These are phyloP conservation scores for Toxotes jaculatrix DNA, from an alignment of 2,113 vertebrate species.

Conservation along the genomic window DNA sequence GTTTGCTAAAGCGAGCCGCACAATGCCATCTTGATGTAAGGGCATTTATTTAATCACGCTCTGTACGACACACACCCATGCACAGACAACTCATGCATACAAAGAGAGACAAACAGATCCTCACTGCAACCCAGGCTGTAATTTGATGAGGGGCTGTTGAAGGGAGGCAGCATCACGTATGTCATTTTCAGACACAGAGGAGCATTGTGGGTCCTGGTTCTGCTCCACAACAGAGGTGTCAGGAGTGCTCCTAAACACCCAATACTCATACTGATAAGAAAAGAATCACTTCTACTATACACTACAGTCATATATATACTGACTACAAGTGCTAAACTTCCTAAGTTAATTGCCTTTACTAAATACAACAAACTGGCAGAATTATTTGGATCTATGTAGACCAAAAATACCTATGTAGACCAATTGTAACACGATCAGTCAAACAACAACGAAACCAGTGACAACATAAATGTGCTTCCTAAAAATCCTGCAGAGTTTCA, in stretches of 20 bases:
- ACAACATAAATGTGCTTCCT: background rate
- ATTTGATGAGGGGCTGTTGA: slow-evolving; percentile 62
- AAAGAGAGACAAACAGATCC: slow-evolving; percentile 20
- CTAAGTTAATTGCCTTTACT: background rate
- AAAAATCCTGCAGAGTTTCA: background rate
- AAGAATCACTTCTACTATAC: background rate
- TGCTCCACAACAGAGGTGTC: slow-evolving; percentile 21
- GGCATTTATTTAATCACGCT: slow-evolving; percentile 8
- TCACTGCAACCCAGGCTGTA: slow-evolving; percentile 53
- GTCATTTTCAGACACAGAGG: slow-evolving; percentile 73
- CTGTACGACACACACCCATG: background rate
- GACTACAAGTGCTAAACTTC: too few species aligned
- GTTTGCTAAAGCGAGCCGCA: background rate
- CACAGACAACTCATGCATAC: background rate
- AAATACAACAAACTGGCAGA: background rate
- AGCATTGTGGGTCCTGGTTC: slow-evolving; percentile 46
- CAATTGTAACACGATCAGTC: too few species aligned
- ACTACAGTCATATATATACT: too few species aligned
- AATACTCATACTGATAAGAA: slow-evolving; percentile 2
- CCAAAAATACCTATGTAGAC: background rate
- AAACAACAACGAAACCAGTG: too few species aligned
- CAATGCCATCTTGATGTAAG: background rate
- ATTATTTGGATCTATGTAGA: background rate
- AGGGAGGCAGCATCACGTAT: slow-evolving; percentile 62
- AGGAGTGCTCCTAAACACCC: slow-evolving; percentile 21